Percentiles rank a stretch among this genome's conserved stretches.
phyloP scores from a whole-genome alignment of 2,888 invertebrate species.

The Macrosiphum euphorbiae region DNA sequence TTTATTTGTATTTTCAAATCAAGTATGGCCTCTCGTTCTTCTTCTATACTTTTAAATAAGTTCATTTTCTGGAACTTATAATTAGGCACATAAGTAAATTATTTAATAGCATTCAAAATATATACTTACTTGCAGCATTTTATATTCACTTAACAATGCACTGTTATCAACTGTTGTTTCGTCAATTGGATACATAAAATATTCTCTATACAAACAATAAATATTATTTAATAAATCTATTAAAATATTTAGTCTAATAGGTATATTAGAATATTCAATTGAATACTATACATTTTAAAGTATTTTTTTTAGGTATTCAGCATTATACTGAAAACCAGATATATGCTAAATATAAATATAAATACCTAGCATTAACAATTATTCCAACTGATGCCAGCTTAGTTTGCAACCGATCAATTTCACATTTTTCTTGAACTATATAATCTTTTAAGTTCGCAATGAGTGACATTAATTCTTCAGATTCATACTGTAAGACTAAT shows the following conservation, averaged over 20 bases:
- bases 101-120: background rate
- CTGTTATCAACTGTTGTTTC: conserved; percentile 22
- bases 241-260: background rate
- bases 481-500: conserved; percentile 68
- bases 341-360: background rate
- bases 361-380: conserved; percentile 46
- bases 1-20: conserved; percentile 75
- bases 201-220: conserved; percentile 32
- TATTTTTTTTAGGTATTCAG: background rate
- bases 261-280: background rate
- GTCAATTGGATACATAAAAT: conserved; percentile 51
- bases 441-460: conserved; percentile 79
- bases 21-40: conserved; percentile 80
- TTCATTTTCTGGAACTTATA: conserved; percentile 74
- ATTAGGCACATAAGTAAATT: conserved; percentile 48
- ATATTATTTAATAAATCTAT: background rate
- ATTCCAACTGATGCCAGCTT: conserved; percentile 70
- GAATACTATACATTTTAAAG: background rate
- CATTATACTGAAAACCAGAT: background rate
- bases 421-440: conserved; percentile 81
- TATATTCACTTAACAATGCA: conserved; percentile 47
- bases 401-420: conserved; percentile 76
- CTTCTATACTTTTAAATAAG: conserved; percentile 80
- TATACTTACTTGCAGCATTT: conserved; percentile 53
- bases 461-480: conserved; percentile 75